A percentile compares a stretch with the other conserved stretches of the same genome.
These are phyloP conservation scores for Acronicta aceris DNA, from an alignment of 2,888 invertebrate genomes.

Conservation along the genomic window DNA sequence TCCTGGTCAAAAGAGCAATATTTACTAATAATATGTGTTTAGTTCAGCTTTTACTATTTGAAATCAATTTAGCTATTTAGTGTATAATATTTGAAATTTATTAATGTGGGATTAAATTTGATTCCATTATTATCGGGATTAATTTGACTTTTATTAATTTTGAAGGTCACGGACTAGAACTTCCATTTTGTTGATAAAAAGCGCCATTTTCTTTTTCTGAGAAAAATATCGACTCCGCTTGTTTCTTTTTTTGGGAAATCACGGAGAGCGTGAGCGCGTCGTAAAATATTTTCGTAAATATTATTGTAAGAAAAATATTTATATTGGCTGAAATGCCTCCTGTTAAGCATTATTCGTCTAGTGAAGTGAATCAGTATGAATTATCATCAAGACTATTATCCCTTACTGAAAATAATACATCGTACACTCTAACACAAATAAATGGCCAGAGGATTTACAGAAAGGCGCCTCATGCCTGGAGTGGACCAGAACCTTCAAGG, in stretches of 20 bases:
- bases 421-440: conserved; percentile 89
- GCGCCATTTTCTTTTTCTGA: conserved; percentile 66
- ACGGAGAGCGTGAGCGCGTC: conserved; percentile 64
- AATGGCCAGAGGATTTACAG: conserved; percentile 92
- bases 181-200: conserved; percentile 72
- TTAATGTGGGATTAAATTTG: not conserved
- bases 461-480: conserved; percentile 88
- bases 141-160: conserved; percentile 35
- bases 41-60: not conserved
- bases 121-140: not conserved
- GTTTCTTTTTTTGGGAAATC: conserved; percentile 75
- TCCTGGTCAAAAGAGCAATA: conserved; percentile 31
- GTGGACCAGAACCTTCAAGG: conserved; percentile 87
- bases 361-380: conserved; percentile 88
- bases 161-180: conserved; percentile 57
- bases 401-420: conserved; percentile 85
- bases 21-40: conserved; percentile 1
- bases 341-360: conserved; percentile 85
- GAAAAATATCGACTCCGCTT: conserved; percentile 50
- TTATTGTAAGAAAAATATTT: conserved; percentile 82
- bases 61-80: conserved; percentile 3
- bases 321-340: conserved; percentile 82
- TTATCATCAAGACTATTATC: conserved; percentile 86
- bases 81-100: conserved; percentile 5
- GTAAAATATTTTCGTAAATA: conserved; percentile 74